Evolutionary conservation across 2,797 vertebrate species (phyloP), one percentile per base, ranked within the genome.

Genomic region (Myripristis murdjan): DNA sequence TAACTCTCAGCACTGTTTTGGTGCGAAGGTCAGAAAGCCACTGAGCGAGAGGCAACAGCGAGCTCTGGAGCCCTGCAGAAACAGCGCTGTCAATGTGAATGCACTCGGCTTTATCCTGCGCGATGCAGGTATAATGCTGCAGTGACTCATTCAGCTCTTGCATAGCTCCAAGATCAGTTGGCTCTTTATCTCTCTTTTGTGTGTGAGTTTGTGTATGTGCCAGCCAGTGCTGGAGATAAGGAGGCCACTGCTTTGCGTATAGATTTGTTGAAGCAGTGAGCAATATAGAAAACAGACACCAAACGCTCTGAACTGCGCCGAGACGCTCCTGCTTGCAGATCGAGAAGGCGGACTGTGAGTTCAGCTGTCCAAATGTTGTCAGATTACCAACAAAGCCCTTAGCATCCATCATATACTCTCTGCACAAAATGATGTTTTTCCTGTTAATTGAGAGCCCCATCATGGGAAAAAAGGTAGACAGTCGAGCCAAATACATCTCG

Each of bases 221-320:
- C 44, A 28, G 63, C 26, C 49, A 51, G 4, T 14, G 12, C 61
- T n/a, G 22, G 4, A 72, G 84, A 87, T 84, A 81, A 41, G 16
- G 5, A 46, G 22, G 43, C 7, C 71, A 11, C 53, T 22, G 23
- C 69, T 90, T 84, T 89, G 66, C 80, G 81, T 82, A 3, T 7
- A 31, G 47, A 33, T 55, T 28, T 6, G 26, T 28, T 28, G 11
- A 43, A 43, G 39, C 15, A 16, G 15, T 12, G 39, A 43, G 14
- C 16, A 15, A 53, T 20, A 16, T 15, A 64, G n/a, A 5, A 73
- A 51, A 41, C 15, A 55, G 5, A 70, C 24, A 24, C 31, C 18
- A 57, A 24, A 39, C 0, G 53, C 24, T n/a, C 43, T 59, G 8
- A 11, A 49, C 4, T 2, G n/a, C 14, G 8, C 41, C 15, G 18